Conservation (phyloP, 2,888 invertebrate genomes). For the Clivina fossor region DNA sequence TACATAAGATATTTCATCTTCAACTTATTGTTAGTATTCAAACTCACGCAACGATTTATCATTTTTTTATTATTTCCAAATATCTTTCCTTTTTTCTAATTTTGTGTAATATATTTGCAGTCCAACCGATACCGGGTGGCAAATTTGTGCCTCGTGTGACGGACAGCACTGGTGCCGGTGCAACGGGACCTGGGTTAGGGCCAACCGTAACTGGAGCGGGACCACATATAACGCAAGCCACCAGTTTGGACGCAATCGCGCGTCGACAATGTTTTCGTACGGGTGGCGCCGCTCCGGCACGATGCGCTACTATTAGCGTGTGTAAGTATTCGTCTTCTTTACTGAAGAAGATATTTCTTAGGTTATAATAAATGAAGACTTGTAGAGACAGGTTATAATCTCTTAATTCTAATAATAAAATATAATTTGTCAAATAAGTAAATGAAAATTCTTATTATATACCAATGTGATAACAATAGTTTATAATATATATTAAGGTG, state of each 20-base stretch:
- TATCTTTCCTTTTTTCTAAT: not conserved
- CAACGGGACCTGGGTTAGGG: slow-evolving; percentile 3
- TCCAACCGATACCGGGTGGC: slow-evolving; percentile 1
- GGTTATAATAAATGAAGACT: too few species aligned
- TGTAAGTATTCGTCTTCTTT: too few species aligned
- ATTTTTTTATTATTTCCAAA: not conserved
- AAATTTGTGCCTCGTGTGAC: slow-evolving; percentile 9
- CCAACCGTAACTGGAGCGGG: not conserved
- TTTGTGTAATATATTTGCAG: slow-evolving; percentile 1
- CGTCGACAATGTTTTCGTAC: slow-evolving; percentile 53
- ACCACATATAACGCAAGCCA: slow-evolving; percentile 55
- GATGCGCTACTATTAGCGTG: slow-evolving; percentile 60
- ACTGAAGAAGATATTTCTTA: too few species aligned
- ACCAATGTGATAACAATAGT: too few species aligned
- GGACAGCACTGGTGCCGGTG: not conserved
- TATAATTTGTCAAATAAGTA: too few species aligned
- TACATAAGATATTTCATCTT: too few species aligned
- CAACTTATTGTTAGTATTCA: too few species aligned
- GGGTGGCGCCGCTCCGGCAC: slow-evolving; percentile 41
- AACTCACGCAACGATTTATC: too few species aligned
- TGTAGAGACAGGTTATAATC: too few species aligned
- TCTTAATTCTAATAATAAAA: too few species aligned
- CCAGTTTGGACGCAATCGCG: slow-evolving; percentile 62
- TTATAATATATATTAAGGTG: too few species aligned
- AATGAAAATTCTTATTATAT: too few species aligned